phyloP scores from a whole-genome alignment of 2,888 invertebrate species.

The Schizaphis graminum region DNA sequence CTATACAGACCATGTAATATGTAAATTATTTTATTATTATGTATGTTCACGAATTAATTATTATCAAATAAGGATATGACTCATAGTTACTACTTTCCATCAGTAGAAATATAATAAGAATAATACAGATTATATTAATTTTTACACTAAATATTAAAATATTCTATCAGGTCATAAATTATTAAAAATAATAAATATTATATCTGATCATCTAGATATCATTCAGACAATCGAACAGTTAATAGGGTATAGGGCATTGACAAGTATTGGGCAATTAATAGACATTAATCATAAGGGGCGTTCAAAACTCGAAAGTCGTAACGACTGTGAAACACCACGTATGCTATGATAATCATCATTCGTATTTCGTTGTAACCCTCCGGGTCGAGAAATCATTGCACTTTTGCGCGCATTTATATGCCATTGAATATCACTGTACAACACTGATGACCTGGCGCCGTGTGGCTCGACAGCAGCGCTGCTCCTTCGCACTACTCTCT shows the following conservation, averaged over 20 bases:
- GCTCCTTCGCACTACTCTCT: neutral
- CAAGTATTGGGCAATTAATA: neutral
- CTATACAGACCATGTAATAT: neutral
- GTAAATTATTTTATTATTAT: neutral
- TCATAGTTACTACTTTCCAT: neutral
- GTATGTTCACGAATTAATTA: neutral
- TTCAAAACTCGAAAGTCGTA: neutral
- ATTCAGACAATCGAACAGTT: neutral
- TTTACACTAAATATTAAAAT: neutral
- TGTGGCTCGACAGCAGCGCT: slow-evolving; percentile 20
- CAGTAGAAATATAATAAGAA: neutral
- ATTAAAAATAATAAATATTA: neutral
- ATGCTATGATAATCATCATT: neutral
- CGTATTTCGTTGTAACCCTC: neutral
- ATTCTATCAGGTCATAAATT: neutral
- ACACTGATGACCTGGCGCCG: slow-evolving; percentile 44
- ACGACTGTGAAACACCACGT: neutral
- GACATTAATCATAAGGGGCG: neutral
- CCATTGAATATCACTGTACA: neutral
- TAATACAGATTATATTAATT: neutral
- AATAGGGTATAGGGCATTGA: neutral
- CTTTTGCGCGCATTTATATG: slow-evolving; percentile 27
- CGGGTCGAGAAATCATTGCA: slow-evolving; percentile 33
- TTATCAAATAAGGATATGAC: neutral
- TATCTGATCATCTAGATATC: neutral